phyloP scores from a whole-genome alignment of 64 coral and sea anemone genomes.

The Porites lutea region DNA sequence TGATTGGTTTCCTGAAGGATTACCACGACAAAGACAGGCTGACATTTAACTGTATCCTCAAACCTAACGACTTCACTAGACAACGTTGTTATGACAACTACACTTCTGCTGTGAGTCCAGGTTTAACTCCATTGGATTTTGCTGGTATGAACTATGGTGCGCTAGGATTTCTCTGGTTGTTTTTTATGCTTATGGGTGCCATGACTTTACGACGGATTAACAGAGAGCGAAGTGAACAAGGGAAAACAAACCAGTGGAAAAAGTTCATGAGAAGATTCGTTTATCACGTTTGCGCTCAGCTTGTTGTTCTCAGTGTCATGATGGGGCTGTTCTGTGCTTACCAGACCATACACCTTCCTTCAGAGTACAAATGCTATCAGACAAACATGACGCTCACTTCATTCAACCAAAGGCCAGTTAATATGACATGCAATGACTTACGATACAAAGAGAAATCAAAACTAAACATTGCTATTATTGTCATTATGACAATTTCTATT shows the following conservation, averaged over 20 bases:
- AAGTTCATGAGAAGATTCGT: background rate
- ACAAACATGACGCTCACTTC: background rate
- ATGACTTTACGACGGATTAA: background rate
- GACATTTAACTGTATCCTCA: background rate
- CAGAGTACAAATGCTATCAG: background rate
- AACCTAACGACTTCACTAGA: background rate
- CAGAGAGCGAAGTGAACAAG: background rate
- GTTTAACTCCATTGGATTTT: background rate
- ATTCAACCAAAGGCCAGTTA: background rate
- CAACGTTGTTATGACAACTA: constrained; percentile 15
- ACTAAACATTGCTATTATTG: constrained; percentile 2
- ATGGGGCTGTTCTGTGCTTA: constrained; percentile 13
- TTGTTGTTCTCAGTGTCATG: constrained; percentile 28
- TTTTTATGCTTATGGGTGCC: background rate
- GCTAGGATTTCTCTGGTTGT: background rate
- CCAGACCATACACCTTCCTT: background rate
- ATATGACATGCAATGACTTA: constrained; percentile 25
- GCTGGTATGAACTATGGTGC: constrained; percentile 9
- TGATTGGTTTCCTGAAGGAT: constrained; percentile 1
- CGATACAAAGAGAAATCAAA: constrained; percentile 10
- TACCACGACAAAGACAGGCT: constrained; percentile 29
- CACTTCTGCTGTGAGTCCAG: constrained; percentile 3
- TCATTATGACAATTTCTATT: constrained; percentile 8
- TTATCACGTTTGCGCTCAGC: constrained; percentile 2
- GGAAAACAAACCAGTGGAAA: fast-evolving